Evolutionary conservation across 2,888 invertebrate genomes (phyloP).

Genomic region (Tanytarsus gracilentus): DNA sequence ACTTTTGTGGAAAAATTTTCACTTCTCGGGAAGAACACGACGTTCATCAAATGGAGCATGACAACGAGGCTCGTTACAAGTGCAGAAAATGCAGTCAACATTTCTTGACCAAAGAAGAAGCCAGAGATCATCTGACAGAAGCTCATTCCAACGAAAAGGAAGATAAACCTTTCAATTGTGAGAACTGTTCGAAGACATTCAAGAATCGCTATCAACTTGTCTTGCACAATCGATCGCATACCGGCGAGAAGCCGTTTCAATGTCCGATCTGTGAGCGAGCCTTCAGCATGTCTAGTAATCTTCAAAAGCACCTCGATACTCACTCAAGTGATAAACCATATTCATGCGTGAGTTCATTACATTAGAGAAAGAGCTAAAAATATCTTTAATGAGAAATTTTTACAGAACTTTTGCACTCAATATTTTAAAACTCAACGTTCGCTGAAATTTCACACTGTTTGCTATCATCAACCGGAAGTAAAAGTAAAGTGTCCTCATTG

Average conservation of each 20-base stretch:
- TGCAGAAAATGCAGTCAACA: slow-evolving; percentile 6
- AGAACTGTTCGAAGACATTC: neutral
- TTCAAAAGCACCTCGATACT: slow-evolving; percentile 12
- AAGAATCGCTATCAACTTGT: slow-evolving; percentile 20
- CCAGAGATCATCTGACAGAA: neutral
- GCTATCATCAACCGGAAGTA: slow-evolving; percentile 10
- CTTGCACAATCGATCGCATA: slow-evolving; percentile 4
- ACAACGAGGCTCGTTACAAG: neutral
- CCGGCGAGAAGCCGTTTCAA: slow-evolving; percentile 6
- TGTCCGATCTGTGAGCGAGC: slow-evolving; percentile 7
- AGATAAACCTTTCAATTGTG: neutral
- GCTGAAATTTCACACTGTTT: slow-evolving; percentile 19
- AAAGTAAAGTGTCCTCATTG: slow-evolving; percentile 18
- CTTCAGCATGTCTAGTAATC: slow-evolving; percentile 14
- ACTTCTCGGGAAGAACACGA: neutral
- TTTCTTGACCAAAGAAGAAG: slow-evolving; percentile 4
- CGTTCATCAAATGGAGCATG: neutral
- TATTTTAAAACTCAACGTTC: slow-evolving; percentile 21
- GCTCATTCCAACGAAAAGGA: slow-evolving; percentile 1
- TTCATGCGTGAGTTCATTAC: neutral
- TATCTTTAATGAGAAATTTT: neutral
- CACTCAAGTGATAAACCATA: slow-evolving; percentile 14
- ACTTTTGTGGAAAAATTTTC: slow-evolving; percentile 1
- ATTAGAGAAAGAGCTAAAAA: neutral
- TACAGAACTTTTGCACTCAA: neutral